Conservation (phyloP, 1,140 invertebrate species). For the Oscheius sp. region DNA sequence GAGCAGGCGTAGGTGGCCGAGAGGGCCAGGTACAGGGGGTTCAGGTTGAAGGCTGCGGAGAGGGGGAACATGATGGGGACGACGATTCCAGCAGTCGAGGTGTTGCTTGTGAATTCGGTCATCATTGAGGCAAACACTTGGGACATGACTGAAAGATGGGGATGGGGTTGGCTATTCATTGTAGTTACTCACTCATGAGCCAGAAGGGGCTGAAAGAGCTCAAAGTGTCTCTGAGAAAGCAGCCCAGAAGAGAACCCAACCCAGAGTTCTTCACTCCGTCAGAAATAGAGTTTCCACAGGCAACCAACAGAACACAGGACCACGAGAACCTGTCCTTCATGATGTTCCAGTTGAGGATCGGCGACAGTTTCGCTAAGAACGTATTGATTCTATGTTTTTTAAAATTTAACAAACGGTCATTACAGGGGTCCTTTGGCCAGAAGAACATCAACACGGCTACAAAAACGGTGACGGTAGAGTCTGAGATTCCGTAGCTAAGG, state of each 20-base stretch:
- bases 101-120: constrained; percentile 38
- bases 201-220: neutral
- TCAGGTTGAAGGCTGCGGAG: constrained; percentile 7
- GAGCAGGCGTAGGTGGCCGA: constrained; percentile 77
- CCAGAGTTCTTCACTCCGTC: constrained; percentile 36
- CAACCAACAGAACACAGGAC: constrained; percentile 37
- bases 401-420: constrained; percentile 12
- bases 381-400: neutral
- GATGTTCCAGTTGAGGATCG: constrained; percentile 36
- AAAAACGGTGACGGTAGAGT: constrained; percentile 19
- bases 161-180: no score
- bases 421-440: constrained; percentile 31
- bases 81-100: constrained; percentile 36
- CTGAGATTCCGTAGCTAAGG: constrained; percentile 16
- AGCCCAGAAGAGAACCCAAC: constrained; percentile 11
- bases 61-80: constrained; percentile 29
- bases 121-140: constrained; percentile 2
- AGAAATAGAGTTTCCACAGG: constrained; percentile 38
- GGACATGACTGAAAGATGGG: neutral
- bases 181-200: neutral
- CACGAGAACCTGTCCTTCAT: constrained; percentile 39
- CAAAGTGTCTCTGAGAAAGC: neutral
- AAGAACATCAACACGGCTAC: constrained; percentile 30
- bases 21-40: constrained; percentile 79
- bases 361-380: neutral